phyloP scores from a whole-genome alignment of 2,113 vertebrate genomes.

The Anarrhichthys ocellatus region DNA sequence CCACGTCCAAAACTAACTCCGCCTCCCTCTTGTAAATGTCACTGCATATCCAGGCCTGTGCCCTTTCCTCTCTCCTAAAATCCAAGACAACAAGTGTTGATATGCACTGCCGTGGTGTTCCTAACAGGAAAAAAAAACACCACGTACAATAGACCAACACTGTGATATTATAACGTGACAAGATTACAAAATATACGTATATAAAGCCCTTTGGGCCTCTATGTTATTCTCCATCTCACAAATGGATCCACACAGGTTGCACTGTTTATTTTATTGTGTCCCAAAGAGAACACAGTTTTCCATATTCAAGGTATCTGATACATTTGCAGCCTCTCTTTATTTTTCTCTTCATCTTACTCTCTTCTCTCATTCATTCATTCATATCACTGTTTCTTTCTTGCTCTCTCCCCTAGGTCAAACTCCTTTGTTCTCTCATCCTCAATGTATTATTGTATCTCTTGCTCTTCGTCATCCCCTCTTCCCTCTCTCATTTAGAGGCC shows the following conservation, averaged over 20 bases:
- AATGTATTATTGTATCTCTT: neutral
- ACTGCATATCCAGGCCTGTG: constrained; percentile 24
- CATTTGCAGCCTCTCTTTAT: neutral
- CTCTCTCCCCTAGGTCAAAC: neutral
- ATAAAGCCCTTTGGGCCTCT: constrained; percentile 32
- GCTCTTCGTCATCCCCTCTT: neutral
- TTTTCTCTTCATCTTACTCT: neutral
- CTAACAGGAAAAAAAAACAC: neutral
- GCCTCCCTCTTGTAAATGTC: constrained; percentile 48
- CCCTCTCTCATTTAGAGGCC: neutral
- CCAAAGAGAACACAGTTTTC: neutral
- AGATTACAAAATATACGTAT: neutral
- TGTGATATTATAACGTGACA: constrained; percentile 32
- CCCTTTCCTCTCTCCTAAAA: constrained; percentile 39
- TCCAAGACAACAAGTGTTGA: constrained; percentile 33
- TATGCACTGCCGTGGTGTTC: constrained; percentile 26
- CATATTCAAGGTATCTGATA: neutral
- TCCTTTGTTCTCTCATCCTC: neutral
- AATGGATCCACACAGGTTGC: constrained; percentile 13
- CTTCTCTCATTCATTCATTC: neutral
- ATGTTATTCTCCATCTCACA: constrained; percentile 34
- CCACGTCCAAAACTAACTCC: neutral
- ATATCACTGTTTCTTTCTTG: neutral
- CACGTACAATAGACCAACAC: constrained; percentile 9
- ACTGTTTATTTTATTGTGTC: neutral